Evolutionary conservation across 2,888 invertebrate species (phyloP).

Genomic region (Pterostichus niger): DNA sequence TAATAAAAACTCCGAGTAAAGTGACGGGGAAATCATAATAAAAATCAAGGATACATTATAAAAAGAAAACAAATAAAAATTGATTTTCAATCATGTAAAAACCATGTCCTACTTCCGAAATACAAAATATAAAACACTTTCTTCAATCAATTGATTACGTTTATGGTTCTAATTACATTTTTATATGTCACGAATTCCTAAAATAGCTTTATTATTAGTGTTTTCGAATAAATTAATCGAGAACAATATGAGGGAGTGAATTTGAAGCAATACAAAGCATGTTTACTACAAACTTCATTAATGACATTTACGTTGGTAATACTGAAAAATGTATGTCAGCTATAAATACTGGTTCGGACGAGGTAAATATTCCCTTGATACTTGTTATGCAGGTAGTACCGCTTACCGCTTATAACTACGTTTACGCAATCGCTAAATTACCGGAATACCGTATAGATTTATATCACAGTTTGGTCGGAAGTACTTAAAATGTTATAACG

Average conservation of each 20-base stretch:
- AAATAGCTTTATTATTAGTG: slow-evolving; percentile 39
- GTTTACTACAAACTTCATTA: slow-evolving; percentile 3
- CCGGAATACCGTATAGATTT: slow-evolving; percentile 1
- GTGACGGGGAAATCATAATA: slow-evolving; percentile 17
- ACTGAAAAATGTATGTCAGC: slow-evolving; percentile 47
- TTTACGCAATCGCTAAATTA: slow-evolving; percentile 44
- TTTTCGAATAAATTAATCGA: slow-evolving; percentile 34
- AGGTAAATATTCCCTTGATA: slow-evolving; percentile 26
- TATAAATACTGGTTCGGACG: slow-evolving; percentile 40
- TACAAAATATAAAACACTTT: slow-evolving; percentile 18
- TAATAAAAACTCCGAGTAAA: slow-evolving; percentile 28
- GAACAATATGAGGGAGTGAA: background rate
- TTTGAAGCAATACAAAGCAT: background rate
- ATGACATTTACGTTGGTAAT: slow-evolving; percentile 16
- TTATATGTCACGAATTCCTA: slow-evolving; percentile 28
- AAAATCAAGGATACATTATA: slow-evolving; percentile 41
- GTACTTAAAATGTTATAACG: slow-evolving; percentile 2
- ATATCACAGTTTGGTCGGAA: background rate
- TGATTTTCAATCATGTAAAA: slow-evolving; percentile 37
- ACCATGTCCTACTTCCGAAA: slow-evolving; percentile 25
- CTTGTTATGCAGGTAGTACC: slow-evolving; percentile 31
- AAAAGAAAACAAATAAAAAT: slow-evolving; percentile 42
- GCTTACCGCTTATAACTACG: background rate
- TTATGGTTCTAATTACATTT: slow-evolving; percentile 48
- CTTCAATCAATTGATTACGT: slow-evolving; percentile 40